A percentile compares a stretch with the other conserved stretches of the same genome.
Evolutionary conservation across 2,113 vertebrate species (phyloP).

Genomic region (Mustelus asterias): DNA sequence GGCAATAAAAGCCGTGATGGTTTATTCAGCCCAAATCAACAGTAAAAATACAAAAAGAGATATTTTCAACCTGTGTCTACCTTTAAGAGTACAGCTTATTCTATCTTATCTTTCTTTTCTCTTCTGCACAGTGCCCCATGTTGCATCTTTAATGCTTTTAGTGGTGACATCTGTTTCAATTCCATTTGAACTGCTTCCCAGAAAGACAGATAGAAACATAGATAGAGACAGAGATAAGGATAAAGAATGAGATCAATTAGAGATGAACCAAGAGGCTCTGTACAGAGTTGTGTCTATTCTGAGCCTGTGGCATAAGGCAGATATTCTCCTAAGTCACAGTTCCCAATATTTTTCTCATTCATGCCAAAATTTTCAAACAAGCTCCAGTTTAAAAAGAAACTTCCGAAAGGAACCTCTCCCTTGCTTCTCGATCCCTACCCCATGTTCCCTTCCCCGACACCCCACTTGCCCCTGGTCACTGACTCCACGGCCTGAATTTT

Average conservation of each 20-base stretch:
- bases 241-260: background rate
- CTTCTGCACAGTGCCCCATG: background rate
- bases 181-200: background rate
- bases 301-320: background rate
- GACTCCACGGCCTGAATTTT: no score
- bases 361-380: background rate
- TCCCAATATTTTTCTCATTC: background rate
- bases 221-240: background rate
- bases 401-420: background rate
- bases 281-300: background rate
- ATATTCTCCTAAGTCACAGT: background rate
- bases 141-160: background rate
- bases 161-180: background rate
- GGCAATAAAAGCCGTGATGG: background rate
- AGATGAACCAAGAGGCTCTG: background rate
- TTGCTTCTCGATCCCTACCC: no score
- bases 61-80: background rate
- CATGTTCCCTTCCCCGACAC: no score
- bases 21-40: background rate
- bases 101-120: background rate
- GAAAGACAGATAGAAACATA: background rate
- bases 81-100: background rate
- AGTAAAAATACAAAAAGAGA: background rate
- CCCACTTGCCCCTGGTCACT: no score
- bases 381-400: background rate